phyloP scores from a whole-genome alignment of 2,113 vertebrate genomes.

The Gadus chalcogrammus region DNA sequence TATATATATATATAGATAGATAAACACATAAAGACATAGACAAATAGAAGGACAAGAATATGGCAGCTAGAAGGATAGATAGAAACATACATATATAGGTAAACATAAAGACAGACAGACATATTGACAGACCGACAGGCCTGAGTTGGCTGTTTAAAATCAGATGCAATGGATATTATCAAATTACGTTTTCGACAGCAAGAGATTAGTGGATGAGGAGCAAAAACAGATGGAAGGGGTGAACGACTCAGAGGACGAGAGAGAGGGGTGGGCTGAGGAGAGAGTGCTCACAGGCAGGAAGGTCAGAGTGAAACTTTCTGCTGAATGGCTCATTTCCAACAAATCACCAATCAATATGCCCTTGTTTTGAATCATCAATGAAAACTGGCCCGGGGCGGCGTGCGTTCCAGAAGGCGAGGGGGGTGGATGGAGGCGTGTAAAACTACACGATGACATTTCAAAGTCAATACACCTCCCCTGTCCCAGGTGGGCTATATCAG shows the following conservation, averaged over 20 bases:
- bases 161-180: too few species aligned
- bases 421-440: constrained; percentile 18
- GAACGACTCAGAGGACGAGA: background rate
- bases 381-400: constrained; percentile 35
- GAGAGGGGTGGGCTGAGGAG: background rate
- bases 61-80: too few species aligned
- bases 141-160: too few species aligned
- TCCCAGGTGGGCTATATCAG: background rate
- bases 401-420: constrained; percentile 34
- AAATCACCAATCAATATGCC: constrained; percentile 62
- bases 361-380: constrained; percentile 63
- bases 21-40: too few species aligned
- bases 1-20: background rate
- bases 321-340: constrained; percentile 52
- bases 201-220: too few species aligned
- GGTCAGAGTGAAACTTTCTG: constrained; percentile 48
- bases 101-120: background rate
- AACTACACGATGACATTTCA: constrained; percentile 38
- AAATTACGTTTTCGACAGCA: too few species aligned
- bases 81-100: too few species aligned
- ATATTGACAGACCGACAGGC: too few species aligned
- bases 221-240: too few species aligned
- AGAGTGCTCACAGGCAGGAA: constrained; percentile 38
- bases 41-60: too few species aligned
- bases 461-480: constrained; percentile 12